Evolutionary conservation across 1,140 invertebrate genomes (phyloP), one percentile per base, ranked within the genome.

Genomic region (Myzus persicae): DNA sequence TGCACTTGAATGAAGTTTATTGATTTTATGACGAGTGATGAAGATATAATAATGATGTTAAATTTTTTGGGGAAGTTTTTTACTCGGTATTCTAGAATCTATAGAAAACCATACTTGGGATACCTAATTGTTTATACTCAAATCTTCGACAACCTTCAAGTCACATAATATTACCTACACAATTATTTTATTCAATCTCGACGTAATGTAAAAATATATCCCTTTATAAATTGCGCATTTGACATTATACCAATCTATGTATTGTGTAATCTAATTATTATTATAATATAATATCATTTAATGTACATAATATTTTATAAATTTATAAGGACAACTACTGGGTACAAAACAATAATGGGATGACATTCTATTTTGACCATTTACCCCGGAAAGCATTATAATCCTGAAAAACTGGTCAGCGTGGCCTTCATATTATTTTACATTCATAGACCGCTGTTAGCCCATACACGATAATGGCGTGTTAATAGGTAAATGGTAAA

Each of bases 301-400:
- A 76, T 76, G 0, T 76, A 76, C 36, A 76, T 51, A 22, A 76
- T 76, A 18, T 48, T 46, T n/a, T 36, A 4, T 46, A 38, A 0
- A 51, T 51, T 88, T 88, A 38, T 88, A 46, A n/a, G 44, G 87
- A 51, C 2, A 88, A 38, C 87, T 36, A 38, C 87, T 36, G n/a
- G 20, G 24, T 36, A n/a, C 26, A 48, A 2, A n/a, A 48, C 7
- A 48, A 48, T 54, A 89, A 89, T 38, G 48, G 51, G 18, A 38
- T 20, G n/a, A 40, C 88, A 89, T 89, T 89, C 48, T 90, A 67
- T 26, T 22, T 36, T 36, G 67, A 92, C 40, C 67, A 40, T 92
- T 92, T 92, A 92, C 44, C 67, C 90, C 90, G 90, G 90, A 92
- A 92, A 92, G 90, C 90, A 76, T 59, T 48, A n/a, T 24, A 92